Evolutionary conservation across 2,888 invertebrate genomes (phyloP).

Genomic region (Zhengitettix transpicula): DNA sequence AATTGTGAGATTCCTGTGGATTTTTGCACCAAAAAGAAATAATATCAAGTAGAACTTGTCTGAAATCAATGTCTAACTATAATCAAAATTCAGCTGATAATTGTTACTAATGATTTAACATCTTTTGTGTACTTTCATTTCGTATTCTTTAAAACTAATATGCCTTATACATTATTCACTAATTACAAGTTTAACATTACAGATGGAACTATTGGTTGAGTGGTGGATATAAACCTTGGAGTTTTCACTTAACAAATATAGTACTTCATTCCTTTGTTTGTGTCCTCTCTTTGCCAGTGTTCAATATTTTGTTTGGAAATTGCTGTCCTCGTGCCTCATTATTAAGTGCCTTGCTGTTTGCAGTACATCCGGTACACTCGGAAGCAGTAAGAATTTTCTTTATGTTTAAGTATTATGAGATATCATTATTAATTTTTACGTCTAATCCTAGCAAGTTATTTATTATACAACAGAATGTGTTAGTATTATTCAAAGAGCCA

Average conservation of each 20-base stretch:
- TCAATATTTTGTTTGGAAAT: conserved; percentile 26
- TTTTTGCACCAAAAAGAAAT: too few species aligned
- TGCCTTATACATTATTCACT: background rate
- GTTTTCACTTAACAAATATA: conserved; percentile 62
- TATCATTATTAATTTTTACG: too few species aligned
- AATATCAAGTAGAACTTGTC: background rate
- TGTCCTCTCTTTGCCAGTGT: conserved; percentile 32
- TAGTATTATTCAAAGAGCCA: background rate
- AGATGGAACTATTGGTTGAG: conserved; percentile 51
- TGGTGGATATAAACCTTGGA: conserved; percentile 30
- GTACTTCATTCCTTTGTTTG: conserved; percentile 51
- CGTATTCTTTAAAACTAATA: background rate
- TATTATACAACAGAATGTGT: too few species aligned
- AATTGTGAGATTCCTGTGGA: background rate
- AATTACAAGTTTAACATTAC: conserved; percentile 8
- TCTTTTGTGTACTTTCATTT: too few species aligned
- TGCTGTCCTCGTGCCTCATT: conserved; percentile 29
- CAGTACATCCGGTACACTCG: conserved; percentile 83
- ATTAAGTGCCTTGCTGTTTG: conserved; percentile 57
- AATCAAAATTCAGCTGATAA: background rate
- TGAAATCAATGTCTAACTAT: background rate
- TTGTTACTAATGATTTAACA: background rate
- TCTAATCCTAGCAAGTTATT: too few species aligned
- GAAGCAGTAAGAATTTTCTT: conserved; percentile 49
- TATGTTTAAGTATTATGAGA: too few species aligned